Percentiles rank a stretch among this genome's conserved stretches.
phyloP scores from a whole-genome alignment of 2,888 invertebrate genomes.

The Prostheceraeus crozeri region DNA sequence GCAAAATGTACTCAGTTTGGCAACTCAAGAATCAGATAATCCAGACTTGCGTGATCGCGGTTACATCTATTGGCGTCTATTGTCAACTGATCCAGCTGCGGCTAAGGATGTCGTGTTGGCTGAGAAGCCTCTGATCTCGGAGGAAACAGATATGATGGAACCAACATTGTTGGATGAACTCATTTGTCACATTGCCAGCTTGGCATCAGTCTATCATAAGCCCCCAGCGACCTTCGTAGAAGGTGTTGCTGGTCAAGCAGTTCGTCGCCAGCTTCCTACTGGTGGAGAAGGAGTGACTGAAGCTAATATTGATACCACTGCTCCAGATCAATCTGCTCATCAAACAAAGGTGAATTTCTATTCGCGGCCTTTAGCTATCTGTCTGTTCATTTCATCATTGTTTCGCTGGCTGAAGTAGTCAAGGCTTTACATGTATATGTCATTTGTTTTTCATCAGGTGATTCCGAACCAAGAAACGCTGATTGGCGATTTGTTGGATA shows the following conservation, averaged over 20 bases:
- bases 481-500: constrained; percentile 87
- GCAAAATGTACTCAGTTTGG: constrained; percentile 68
- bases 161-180: constrained; percentile 93
- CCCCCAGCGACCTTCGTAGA: constrained; percentile 78
- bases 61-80: constrained; percentile 95
- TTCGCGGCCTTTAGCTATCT: no score
- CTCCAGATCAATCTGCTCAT: no score
- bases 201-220: constrained; percentile 97
- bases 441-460: no score
- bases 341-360: no score
- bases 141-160: constrained; percentile 94
- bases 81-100: constrained; percentile 96
- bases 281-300: constrained; percentile 9
- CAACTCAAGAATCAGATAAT: constrained; percentile 76
- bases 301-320: no score
- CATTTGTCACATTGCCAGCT: constrained; percentile 92
- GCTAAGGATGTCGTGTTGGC: constrained; percentile 97
- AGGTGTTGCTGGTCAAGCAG: constrained; percentile 34
- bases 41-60: constrained; percentile 95
- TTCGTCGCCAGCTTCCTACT: constrained; percentile 25
- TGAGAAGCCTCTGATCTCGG: constrained; percentile 95
- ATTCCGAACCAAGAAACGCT: constrained; percentile 77
- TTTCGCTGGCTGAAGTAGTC: no score
- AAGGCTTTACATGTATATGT: no score
- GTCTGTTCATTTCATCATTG: no score